Percentiles rank a stretch among this genome's conserved stretches.
Conservation (phyloP, 2,797 vertebrate species). For the Hyperoplus immaculatus region DNA sequence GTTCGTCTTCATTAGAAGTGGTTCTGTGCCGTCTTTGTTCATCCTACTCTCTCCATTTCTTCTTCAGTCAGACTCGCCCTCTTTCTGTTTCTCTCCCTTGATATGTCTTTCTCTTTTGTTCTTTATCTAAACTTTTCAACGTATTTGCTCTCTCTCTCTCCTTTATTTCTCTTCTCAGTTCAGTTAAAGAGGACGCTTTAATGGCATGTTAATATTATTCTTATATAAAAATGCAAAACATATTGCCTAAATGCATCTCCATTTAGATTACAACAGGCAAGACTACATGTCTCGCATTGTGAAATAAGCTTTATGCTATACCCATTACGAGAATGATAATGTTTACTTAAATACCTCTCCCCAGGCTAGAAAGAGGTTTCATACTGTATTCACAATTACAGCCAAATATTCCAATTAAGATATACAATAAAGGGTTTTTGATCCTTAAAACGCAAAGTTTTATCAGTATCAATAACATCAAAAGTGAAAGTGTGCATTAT, state of each 20-base stretch:
- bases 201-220: slow-evolving; percentile 35
- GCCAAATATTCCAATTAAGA: neutral
- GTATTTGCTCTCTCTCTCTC: slow-evolving; percentile 4
- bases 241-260: slow-evolving; percentile 22
- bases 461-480: neutral
- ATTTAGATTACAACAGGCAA: slow-evolving; percentile 51
- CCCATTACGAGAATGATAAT: slow-evolving; percentile 15
- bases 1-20: slow-evolving; percentile 81
- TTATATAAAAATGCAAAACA: slow-evolving; percentile 40
- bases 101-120: slow-evolving; percentile 45
- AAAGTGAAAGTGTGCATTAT: neutral
- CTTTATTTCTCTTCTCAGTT: slow-evolving; percentile 18
- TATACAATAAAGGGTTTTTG: neutral
- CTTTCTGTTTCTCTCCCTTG: slow-evolving; percentile 18
- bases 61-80: slow-evolving; percentile 42
- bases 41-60: slow-evolving; percentile 50
- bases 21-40: slow-evolving; percentile 65
- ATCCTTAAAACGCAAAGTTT: neutral
- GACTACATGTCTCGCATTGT: slow-evolving; percentile 8
- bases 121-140: slow-evolving; percentile 10
- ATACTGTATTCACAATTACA: neutral
- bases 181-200: slow-evolving; percentile 24
- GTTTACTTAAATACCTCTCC: slow-evolving; percentile 34
- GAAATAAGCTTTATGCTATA: slow-evolving; percentile 38
- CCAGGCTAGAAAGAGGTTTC: neutral